A percentile compares a stretch with the other conserved stretches of the same genome.
phyloP scores from a whole-genome alignment of 2,797 vertebrate species.

The Hipposideros larvatus region DNA sequence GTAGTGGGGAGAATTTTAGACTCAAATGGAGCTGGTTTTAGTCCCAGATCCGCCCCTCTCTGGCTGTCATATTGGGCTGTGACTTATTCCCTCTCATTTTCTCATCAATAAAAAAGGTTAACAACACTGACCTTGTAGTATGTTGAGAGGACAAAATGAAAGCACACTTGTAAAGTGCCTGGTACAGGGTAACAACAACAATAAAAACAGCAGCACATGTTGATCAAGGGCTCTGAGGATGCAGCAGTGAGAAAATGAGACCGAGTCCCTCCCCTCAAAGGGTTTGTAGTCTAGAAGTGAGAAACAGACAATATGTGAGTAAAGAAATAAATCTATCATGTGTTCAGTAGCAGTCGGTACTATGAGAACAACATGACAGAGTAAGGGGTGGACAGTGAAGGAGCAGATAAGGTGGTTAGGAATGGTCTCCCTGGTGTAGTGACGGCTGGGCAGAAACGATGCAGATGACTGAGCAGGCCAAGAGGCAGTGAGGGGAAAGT shows the following conservation, averaged over 20 bases:
- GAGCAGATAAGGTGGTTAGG: too few relatives aligned
- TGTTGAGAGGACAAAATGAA: neutral
- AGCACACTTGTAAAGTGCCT: neutral
- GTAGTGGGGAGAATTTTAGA: neutral
- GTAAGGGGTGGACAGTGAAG: neutral
- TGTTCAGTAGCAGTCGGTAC: neutral
- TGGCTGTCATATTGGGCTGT: neutral
- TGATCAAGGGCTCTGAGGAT: neutral
- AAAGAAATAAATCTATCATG: neutral
- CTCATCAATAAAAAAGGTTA: neutral
- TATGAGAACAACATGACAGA: neutral
- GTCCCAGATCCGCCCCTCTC: neutral
- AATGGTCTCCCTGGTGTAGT: neutral
- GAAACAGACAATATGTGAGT: neutral
- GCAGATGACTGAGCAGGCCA: neutral
- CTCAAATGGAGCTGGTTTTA: neutral
- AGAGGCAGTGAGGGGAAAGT: neutral
- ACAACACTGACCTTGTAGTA: neutral
- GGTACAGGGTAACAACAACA: neutral
- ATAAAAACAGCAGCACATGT: neutral
- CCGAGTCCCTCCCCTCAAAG: neutral
- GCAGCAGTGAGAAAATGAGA: neutral
- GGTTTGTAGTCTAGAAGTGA: neutral
- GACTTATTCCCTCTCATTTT: neutral
- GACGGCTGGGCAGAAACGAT: neutral